Conservation (phyloP, 2,797 vertebrate species). For the Pseudochirops cupreus region DNA sequence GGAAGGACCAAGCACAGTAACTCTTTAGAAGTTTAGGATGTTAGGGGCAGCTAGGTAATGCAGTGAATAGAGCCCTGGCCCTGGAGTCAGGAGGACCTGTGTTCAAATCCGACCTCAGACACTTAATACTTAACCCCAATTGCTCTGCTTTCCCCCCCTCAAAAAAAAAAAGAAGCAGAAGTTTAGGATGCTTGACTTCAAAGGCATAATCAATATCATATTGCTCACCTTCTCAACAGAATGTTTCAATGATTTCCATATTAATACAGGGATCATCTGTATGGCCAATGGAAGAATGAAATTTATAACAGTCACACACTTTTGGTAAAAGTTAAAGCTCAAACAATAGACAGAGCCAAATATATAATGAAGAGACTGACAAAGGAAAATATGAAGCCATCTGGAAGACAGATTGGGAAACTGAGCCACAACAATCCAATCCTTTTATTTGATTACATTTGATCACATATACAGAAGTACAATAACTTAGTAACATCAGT, state of each 20-base stretch:
- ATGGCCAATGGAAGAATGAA: slow-evolving; percentile 99
- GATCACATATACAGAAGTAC: too few species aligned
- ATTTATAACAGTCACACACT: slow-evolving; percentile 96
- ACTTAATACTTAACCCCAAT: too few species aligned
- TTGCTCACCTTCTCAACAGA: neutral
- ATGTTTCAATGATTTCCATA: too few species aligned
- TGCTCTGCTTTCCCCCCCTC: too few species aligned
- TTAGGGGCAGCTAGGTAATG: neutral
- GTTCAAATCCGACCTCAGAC: too few species aligned
- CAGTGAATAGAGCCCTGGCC: too few species aligned
- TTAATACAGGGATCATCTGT: slow-evolving; percentile 93
- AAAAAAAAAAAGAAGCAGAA: neutral
- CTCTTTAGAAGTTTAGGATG: neutral
- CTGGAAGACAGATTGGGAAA: too few species aligned
- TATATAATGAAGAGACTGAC: slow-evolving; percentile 95
- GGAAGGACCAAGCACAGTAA: neutral
- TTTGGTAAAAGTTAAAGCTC: slow-evolving; percentile 98
- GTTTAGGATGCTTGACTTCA: neutral
- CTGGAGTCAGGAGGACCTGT: too few species aligned
- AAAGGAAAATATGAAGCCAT: too few species aligned
- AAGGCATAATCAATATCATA: neutral
- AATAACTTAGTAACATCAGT: too few species aligned
- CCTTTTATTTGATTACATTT: too few species aligned
- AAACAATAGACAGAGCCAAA: slow-evolving; percentile 97
- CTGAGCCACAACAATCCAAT: too few species aligned